Evolutionary conservation across 2,113 vertebrate genomes (phyloP).

Genomic region (Xenotilapia caudafasciata): DNA sequence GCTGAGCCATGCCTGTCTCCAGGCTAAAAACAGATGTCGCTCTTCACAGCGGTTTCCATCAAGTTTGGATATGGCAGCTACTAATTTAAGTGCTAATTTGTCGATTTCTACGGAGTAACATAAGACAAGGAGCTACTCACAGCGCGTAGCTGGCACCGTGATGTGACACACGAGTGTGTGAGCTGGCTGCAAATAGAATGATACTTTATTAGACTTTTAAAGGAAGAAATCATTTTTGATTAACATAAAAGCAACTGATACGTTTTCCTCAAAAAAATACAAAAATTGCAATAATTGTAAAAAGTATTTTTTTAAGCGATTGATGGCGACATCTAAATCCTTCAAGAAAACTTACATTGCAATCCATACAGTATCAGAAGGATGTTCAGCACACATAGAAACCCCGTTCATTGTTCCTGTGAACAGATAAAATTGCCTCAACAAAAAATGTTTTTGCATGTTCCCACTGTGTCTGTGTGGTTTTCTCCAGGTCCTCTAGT

Average conservation of each 20-base stretch:
- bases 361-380: background rate
- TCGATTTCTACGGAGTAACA: background rate
- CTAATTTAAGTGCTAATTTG: background rate
- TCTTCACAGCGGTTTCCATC: background rate
- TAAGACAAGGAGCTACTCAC: background rate
- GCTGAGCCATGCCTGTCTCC: background rate
- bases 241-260: background rate
- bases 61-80: background rate
- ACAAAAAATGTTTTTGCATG: background rate
- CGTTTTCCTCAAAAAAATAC: background rate
- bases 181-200: background rate
- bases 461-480: background rate
- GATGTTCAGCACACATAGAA: background rate
- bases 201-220: background rate
- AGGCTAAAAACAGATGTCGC: background rate
- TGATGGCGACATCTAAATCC: background rate
- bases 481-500: background rate
- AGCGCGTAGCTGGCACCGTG: background rate
- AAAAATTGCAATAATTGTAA: background rate
- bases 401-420: background rate
- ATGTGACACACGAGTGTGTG: background rate
- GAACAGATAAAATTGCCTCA: background rate
- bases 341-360: background rate
- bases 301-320: background rate
- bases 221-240: background rate